phyloP scores from a whole-genome alignment of 2,113 vertebrate species.

The Apeltes quadracus region DNA sequence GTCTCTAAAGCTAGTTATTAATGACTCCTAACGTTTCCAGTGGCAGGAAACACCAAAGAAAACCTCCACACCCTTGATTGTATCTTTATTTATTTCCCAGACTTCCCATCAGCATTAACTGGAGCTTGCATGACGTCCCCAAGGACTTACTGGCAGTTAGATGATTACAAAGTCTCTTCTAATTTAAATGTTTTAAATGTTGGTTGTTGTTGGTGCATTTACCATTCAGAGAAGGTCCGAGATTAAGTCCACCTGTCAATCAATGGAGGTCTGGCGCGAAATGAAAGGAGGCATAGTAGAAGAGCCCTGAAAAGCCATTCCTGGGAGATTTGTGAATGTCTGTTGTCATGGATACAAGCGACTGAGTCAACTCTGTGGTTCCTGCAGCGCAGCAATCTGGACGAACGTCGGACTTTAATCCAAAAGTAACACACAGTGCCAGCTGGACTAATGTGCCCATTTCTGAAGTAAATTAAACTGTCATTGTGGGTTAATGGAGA shows the following conservation, averaged over 20 bases:
- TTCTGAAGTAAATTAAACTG: slow-evolving; percentile 35
- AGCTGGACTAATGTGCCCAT: slow-evolving; percentile 43
- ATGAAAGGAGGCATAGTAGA: slow-evolving; percentile 52
- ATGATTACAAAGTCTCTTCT: not conserved
- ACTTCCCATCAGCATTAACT: slow-evolving; percentile 47
- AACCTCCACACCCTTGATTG: slow-evolving; percentile 64
- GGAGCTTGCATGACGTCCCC: not conserved
- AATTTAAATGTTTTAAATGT: not conserved
- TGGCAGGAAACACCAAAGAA: slow-evolving; percentile 62
- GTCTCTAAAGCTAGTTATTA: slow-evolving; percentile 52
- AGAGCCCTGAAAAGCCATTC: slow-evolving; percentile 47
- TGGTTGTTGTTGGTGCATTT: slow-evolving; percentile 11
- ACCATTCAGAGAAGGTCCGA: slow-evolving; percentile 16
- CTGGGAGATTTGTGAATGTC: slow-evolving; percentile 53
- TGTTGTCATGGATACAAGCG: slow-evolving; percentile 48
- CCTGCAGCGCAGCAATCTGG: slow-evolving; percentile 34
- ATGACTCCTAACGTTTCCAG: slow-evolving; percentile 47
- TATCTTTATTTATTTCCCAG: slow-evolving; percentile 54
- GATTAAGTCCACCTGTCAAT: slow-evolving; percentile 13
- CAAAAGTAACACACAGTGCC: slow-evolving; percentile 22
- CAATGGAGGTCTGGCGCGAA: slow-evolving; percentile 32
- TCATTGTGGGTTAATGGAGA: slow-evolving; percentile 10
- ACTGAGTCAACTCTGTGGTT: slow-evolving; percentile 19
- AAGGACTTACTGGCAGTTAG: slow-evolving; percentile 3
- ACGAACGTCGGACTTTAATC: slow-evolving; percentile 41